These are phyloP conservation scores for Neoaliturus tenellus DNA, from an alignment of 2,888 invertebrate species.

Conservation along the genomic window DNA sequence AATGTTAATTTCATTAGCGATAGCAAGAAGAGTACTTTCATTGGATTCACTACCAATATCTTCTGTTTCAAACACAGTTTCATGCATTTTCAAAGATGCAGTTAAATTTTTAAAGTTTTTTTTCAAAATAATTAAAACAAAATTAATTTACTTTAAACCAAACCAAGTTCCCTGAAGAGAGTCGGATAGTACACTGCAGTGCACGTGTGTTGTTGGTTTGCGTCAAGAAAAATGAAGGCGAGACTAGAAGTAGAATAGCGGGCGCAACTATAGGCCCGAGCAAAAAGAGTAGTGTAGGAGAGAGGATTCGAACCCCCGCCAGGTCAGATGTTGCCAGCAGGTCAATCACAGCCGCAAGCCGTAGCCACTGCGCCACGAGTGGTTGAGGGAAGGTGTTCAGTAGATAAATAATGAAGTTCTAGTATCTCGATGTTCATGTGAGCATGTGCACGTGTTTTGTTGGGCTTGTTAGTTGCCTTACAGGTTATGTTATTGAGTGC, in stretches of 20 bases:
- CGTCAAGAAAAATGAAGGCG: background rate
- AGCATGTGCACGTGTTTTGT: background rate
- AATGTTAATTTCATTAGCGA: background rate
- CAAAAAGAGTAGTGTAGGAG: background rate
- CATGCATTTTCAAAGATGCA: too few species aligned
- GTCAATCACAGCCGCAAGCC: background rate
- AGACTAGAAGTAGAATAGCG: background rate
- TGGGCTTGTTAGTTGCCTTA: background rate
- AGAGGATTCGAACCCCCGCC: background rate
- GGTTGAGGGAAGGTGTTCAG: background rate
- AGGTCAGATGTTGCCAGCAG: background rate
- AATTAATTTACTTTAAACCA: too few species aligned
- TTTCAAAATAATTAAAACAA: too few species aligned
- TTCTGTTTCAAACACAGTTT: constrained; percentile 7
- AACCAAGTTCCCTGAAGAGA: background rate
- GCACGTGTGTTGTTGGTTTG: background rate
- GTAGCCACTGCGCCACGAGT: background rate
- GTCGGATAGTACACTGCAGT: background rate
- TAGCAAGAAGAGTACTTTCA: background rate
- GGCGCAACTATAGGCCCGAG: background rate
- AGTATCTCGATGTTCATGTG: background rate
- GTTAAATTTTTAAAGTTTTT: too few species aligned
- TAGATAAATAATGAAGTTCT: background rate
- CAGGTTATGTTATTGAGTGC: background rate
- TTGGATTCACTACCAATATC: background rate